Base-by-base conservation (phyloP, 2,113 vertebrate genomes). In the Athene cunicularia region DNA sequence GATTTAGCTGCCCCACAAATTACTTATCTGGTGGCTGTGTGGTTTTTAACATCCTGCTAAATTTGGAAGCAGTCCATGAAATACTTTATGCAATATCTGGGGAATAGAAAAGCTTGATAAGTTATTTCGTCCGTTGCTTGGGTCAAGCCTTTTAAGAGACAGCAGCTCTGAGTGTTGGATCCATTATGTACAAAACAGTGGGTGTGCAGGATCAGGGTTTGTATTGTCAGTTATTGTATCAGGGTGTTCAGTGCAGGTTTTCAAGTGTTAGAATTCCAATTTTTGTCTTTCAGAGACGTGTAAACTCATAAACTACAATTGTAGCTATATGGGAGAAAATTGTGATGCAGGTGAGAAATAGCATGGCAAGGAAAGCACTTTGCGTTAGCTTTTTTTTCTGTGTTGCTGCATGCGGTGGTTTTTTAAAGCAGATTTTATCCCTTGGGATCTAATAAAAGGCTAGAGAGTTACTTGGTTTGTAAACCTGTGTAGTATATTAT, bases 361-460 rank as follows among this genome's bases (percentile, higher is more conserved):
- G 67, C 80, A 74, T 21, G 70, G 76, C 93, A 92, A 91, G 91
- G 90, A 93, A 95, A 96, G 80, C 1, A 11, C 74, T 97, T 96
- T 97, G 90, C 89, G 82, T 97, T 97, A 88, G 91, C 74, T 96
- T 59, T 97, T 97, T 97, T 97, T 88, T 37, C 9, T 84, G 94
- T 11, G 3, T 95, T 97, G 93, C 95, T 97, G n/a, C 92, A 77
- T 92, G 92, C 63, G 35, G 55, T 95, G 76, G n/a, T 93, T 98
- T 97, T 97, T 87, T 96, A 80, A 88, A 97, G 87, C 83, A 72
- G 80, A 96, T 96, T 98, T 98, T 97, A 93, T 98, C 97, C 97
- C 90, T 97, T 97, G 93, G 97, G 95, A 97, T 97, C 94, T 97
- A 97, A 98, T 98, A 96, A 97, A 97, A 97, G 96, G 76, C 95